Evolutionary conservation across 2,113 vertebrate genomes (phyloP).

Genomic region (Tragelaphus scriptus): DNA sequence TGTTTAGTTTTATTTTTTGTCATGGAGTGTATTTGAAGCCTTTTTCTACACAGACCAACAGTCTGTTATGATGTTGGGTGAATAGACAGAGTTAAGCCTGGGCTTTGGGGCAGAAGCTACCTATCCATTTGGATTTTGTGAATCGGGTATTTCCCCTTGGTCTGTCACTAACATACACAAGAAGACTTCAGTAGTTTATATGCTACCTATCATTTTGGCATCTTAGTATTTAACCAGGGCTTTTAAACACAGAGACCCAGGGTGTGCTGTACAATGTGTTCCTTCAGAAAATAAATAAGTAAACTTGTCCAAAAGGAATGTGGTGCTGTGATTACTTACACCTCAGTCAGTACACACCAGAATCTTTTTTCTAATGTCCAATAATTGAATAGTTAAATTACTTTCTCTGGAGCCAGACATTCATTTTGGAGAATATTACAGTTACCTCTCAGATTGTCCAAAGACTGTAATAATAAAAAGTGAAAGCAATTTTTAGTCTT

Average conservation of each 20-base stretch:
- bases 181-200: background rate
- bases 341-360: background rate
- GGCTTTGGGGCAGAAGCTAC: background rate
- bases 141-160: background rate
- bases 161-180: background rate
- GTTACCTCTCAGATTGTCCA: background rate
- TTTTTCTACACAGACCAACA: background rate
- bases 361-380: background rate
- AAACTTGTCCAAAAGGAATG: background rate
- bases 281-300: background rate
- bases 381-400: background rate
- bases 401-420: background rate
- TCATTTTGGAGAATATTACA: background rate
- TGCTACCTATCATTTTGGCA: background rate
- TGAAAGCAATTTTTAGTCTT: background rate
- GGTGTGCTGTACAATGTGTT: background rate
- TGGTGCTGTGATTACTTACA: background rate
- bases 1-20: background rate
- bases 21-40: background rate
- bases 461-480: background rate
- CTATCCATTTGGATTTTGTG: background rate
- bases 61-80: background rate
- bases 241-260: background rate
- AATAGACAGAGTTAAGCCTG: background rate
- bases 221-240: background rate